Base-by-base conservation (phyloP, 2,888 invertebrate genomes). In the Hartigia nigra region DNA sequence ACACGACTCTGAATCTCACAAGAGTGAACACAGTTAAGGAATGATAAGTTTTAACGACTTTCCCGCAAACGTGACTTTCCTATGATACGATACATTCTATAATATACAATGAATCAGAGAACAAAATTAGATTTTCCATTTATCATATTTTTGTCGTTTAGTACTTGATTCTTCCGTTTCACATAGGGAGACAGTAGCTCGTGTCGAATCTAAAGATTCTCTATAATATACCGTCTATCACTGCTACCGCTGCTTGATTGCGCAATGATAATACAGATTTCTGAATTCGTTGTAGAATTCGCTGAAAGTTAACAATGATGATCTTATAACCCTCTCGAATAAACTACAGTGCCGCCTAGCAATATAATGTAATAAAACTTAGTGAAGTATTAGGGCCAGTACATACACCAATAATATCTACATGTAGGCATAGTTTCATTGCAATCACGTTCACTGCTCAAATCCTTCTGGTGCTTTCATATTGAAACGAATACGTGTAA, bases 251-350 rank as follows among this genome's bases (percentile, higher is more conserved):
- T 77, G 78, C 78, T 81, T 80, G 80, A 80, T 82, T 80, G 82
- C 81, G 80, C 82, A 81, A 80, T 79, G 80, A 82, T 79, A 55
- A 55, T 55, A 55, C 55, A 55, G 31, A 34, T 14, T 12, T 82
- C 83, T 84, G 85, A 87, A 87, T 86, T 87, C 84, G 85, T 87
- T 84, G 79, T 84, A 84, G 85, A 85, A 85, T 86, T 83, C 84
- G 31, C 72, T 32, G 12, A 31, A 72, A 72, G 31, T 72, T 34
- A 34, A 72, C 23, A 55, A 55, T 23, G 55, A 75, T 75, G 34
- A 35, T 36, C 31, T 75, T 34, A 31, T 36, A 31, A 37, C 35
- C 75, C 34, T 75, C n/a, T 32, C 75, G 75, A 75, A 36, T 31
- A 36, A 36, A 75, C 32, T 36, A 37, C 75, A 36, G 75, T 32